These are phyloP conservation scores for Oeneis ivallda DNA, from an alignment of 2,888 invertebrate genomes.

Conservation along the genomic window DNA sequence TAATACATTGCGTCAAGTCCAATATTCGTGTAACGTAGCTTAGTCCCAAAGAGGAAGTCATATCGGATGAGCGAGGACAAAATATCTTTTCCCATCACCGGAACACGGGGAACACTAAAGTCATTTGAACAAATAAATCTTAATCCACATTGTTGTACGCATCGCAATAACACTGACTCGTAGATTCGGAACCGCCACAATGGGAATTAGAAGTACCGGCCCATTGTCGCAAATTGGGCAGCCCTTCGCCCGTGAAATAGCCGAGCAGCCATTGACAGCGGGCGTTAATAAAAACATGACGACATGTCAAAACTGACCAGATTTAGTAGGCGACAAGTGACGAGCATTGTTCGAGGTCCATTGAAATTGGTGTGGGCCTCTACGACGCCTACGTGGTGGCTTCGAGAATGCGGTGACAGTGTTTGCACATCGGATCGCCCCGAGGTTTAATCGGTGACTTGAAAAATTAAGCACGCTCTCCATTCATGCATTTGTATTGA, in stretches of 20 bases:
- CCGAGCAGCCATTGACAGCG: constrained; percentile 65
- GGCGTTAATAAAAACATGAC: constrained; percentile 80
- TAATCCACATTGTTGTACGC: constrained; percentile 68
- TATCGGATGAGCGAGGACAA: constrained; percentile 54
- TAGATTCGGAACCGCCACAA: constrained; percentile 67
- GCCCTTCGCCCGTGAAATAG: constrained; percentile 69
- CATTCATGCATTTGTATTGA: constrained; percentile 56
- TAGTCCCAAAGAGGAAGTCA: constrained; percentile 38
- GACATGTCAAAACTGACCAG: constrained; percentile 80
- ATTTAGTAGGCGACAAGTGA: constrained; percentile 77
- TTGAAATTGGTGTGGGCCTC: constrained; percentile 76
- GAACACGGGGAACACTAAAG: constrained; percentile 56
- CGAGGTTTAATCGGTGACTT: constrained; percentile 62
- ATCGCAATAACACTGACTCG: constrained; percentile 71
- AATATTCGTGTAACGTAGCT: no score
- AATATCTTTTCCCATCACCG: constrained; percentile 50
- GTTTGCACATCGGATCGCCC: constrained; percentile 73
- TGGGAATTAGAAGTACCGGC: constrained; percentile 72
- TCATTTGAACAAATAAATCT: constrained; percentile 75
- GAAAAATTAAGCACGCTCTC: constrained; percentile 66
- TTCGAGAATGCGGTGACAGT: constrained; percentile 57
- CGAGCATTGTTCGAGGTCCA: constrained; percentile 63
- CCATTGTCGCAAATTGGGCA: constrained; percentile 77
- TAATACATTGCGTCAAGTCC: no score
- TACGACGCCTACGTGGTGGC: constrained; percentile 66